Evolutionary conservation across 2,888 invertebrate species (phyloP).

Genomic region (Pharmacophagus antenor): DNA sequence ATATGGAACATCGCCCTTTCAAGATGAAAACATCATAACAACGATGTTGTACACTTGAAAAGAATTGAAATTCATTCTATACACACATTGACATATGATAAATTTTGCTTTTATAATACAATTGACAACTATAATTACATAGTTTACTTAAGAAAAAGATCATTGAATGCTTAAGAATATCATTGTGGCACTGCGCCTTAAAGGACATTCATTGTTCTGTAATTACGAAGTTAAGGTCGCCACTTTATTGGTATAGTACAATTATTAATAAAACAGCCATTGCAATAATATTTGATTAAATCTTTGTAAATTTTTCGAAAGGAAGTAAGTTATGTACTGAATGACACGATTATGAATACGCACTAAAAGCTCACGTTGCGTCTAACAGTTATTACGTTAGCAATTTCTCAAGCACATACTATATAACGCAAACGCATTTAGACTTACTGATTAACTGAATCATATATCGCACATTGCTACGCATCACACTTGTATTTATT

Average conservation of each 20-base stretch:
- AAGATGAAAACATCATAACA: conserved; percentile 20
- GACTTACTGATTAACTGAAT: conserved; percentile 58
- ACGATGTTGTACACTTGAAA: conserved; percentile 1
- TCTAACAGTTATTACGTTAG: conserved; percentile 44
- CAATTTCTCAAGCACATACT: conserved; percentile 28
- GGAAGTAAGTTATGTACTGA: conserved; percentile 22
- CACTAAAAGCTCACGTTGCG: conserved; percentile 65
- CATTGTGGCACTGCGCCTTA: conserved; percentile 32
- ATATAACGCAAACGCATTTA: conserved; percentile 28
- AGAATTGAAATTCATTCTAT: conserved; percentile 45
- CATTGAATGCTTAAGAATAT: conserved; percentile 17
- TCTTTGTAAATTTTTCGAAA: conserved; percentile 7
- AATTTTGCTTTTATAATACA: background rate
- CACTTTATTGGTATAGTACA: conserved; percentile 42
- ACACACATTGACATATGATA: conserved; percentile 23
- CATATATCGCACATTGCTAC: conserved; percentile 45
- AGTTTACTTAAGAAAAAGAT: conserved; percentile 13
- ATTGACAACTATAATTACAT: conserved; percentile 1
- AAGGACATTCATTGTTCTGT: conserved; percentile 55
- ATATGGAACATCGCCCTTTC: background rate
- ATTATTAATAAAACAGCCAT: conserved; percentile 2
- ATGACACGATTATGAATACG: conserved; percentile 37
- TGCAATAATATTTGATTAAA: background rate
- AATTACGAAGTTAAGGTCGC: conserved; percentile 52
- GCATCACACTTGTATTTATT: conserved; percentile 47